Evolutionary conservation across 2,113 vertebrate species (phyloP), one percentile per base, ranked within the genome.

Genomic region (Pteruthius melanotis): DNA sequence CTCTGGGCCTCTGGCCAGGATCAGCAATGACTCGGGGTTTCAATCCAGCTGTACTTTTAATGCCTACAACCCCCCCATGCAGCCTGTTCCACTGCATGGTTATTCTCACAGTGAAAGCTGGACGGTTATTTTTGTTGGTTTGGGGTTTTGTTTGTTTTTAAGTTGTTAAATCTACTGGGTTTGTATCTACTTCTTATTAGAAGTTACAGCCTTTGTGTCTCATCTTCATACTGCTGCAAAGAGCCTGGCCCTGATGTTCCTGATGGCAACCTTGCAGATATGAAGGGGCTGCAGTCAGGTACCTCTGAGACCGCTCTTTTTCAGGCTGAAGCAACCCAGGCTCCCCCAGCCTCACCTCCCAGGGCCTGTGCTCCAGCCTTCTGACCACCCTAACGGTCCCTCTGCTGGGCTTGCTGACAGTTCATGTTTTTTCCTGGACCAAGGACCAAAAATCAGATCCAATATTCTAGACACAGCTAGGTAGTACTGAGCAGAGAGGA

Each of bases 181-280:
- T 70, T 56, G 1, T 15, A 61, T 15, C 39, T 59, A 27, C 22
- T 40, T 26, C 15, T 69, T 14, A n/a, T 20, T 27, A 75, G 3
- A 70, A 59, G 12, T 30, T 9, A 52, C 9, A 20, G 6, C 33
- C 23, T 21, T 61, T 16, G 10, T 23, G 13, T 17, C 21, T 84
- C 52, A 40, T 65, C 13, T 47, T 78, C 47, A n/a, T 66, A 42
- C 6, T 35, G 8, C 66, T 31, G 4, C 11, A 8, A 71, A 68
- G 7, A 88, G 47, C 20, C 33, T 37, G 33, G 33, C 11, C 28
- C 11, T 0, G 0, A 7, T 18, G 15, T 6, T 87, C 5, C 33
- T 26, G 6, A 33, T 6, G 6, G 39, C 18, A 35, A 42, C 45
- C 30, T 12, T 21, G 20, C 6, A 89, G 49, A 31, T 37, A 53